phyloP scores from a whole-genome alignment of 1,140 invertebrate genomes.

The Rhagoletis pomonella region DNA sequence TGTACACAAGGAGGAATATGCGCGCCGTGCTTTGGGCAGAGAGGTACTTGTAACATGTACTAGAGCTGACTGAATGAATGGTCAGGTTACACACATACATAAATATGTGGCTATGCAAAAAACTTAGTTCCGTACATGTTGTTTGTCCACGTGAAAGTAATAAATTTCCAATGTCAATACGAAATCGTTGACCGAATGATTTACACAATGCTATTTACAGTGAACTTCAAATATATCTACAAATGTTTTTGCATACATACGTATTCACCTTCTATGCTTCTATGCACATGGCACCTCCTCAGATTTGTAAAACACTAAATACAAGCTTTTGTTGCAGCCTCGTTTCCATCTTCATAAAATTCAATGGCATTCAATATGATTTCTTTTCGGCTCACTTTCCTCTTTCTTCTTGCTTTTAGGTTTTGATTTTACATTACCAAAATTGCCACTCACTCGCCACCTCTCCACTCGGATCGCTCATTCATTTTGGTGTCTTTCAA shows the following conservation, averaged over 20 bases:
- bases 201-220: background rate
- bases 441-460: background rate
- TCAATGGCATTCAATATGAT: slow-evolving; percentile 23
- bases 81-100: background rate
- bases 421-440: slow-evolving; percentile 17
- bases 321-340: background rate
- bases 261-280: too few relatives aligned
- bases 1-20: too few relatives aligned
- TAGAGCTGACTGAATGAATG: background rate
- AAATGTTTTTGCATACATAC: too few relatives aligned
- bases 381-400: background rate
- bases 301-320: too few relatives aligned
- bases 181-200: background rate
- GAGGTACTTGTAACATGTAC: background rate
- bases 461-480: background rate
- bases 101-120: background rate
- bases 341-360: slow-evolving; percentile 29
- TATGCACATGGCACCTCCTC: too few relatives aligned
- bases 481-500: slow-evolving; percentile 51
- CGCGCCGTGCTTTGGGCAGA: background rate
- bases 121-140: background rate
- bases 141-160: background rate
- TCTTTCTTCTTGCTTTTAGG: background rate
- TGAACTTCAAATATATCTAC: too few relatives aligned
- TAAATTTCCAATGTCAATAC: slow-evolving; percentile 38